Evolutionary conservation across 1,140 invertebrate species (phyloP), one percentile per base, ranked within the genome.

Genomic region (Brachionus plicatilis): DNA sequence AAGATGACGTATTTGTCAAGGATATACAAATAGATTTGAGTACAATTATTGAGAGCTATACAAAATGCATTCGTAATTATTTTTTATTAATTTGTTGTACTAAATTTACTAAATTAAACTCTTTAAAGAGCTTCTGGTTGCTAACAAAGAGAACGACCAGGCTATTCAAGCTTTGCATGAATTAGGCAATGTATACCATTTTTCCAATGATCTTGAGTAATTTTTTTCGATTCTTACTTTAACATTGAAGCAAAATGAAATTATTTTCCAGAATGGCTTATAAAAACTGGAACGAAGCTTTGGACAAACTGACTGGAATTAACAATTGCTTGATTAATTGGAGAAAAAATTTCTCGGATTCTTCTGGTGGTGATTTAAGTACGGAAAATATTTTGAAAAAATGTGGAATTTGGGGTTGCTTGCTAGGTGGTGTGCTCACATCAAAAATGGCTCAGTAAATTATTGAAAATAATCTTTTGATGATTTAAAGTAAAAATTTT

Each of bases 371-470:
- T 41, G 65, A 60, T n/a, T 14, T 68, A 4, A 47, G 37, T 0
- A 45, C 17, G 1, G 37, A 82, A n/a, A 5, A 86, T 20, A 85
- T 90, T 27, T 85, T 89, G 45, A 66, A 88, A 68, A 85, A 86
- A 65, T 90, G 88, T 87, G 89, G 89, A 12, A 85, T 90, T 29
- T 89, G 89, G 88, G 89, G 88, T 4, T 89, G 88, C 86, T 41
- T 90, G 5, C 75, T 89, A 8, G 88, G 87, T n/a, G 89, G 87
- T 12, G 86, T 89, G 7, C 76, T 89, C 6, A 86, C 88, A 33
- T 88, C 88, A 11, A 89, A 89, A 85, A 89, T 90, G 60, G 88
- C 89, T 65, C 88, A 90, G 89, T 89, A 87, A 86, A 87, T 87
- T n/a, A 65, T 47, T 47, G 37, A 41, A 12, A 24, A 24, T 24